Percentiles rank a stretch among this genome's conserved stretches.
Conservation (phyloP, 2,113 vertebrate species). For the Neogale vison region DNA sequence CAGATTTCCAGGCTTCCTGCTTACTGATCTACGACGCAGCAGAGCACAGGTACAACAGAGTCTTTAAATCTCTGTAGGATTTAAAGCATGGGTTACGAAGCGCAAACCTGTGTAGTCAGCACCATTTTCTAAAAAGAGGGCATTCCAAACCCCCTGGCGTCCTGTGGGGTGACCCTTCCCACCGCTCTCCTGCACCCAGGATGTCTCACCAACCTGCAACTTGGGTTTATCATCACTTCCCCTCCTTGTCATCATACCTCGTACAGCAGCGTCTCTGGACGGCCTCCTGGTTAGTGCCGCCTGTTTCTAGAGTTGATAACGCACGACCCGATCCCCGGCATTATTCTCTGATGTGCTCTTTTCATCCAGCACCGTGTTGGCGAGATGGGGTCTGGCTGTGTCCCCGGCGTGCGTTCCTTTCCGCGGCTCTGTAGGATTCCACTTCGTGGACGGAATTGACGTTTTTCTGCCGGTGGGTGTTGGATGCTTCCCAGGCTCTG, state of each 20-base stretch:
- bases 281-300: neutral
- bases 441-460: too few relatives aligned
- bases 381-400: neutral
- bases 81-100: neutral
- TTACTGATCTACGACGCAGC: rapidly evolving
- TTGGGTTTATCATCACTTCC: neutral
- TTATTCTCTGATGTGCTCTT: too few relatives aligned
- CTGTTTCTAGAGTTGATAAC: neutral
- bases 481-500: neutral
- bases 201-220: too few relatives aligned
- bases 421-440: neutral
- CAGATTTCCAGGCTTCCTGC: neutral
- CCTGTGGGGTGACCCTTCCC: neutral
- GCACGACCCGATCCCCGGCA: rapidly evolving
- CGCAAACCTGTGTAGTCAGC: neutral
- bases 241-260: neutral
- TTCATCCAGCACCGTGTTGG: neutral
- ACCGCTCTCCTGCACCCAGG: neutral
- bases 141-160: neutral
- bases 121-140: neutral
- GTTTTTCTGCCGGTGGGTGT: neutral
- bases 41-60: too few relatives aligned
- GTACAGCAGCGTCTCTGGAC: neutral
- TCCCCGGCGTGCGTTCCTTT: rapidly evolving
- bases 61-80: neutral